These are phyloP conservation scores for Coilia nasus DNA, from an alignment of 2,797 vertebrate genomes.

Conservation along the genomic window DNA sequence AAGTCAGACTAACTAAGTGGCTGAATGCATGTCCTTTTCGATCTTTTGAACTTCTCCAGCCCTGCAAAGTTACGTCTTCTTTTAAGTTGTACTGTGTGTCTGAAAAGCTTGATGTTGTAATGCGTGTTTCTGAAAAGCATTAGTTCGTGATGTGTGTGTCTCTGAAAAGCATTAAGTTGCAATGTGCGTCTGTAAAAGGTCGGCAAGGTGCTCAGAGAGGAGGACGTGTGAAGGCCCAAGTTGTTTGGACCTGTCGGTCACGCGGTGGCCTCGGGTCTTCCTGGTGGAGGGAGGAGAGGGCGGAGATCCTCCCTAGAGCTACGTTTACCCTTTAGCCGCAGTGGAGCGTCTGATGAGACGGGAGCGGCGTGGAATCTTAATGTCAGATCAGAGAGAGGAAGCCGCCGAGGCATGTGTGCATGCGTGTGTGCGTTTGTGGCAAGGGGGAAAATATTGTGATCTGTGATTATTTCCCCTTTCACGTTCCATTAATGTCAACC, in stretches of 20 bases:
- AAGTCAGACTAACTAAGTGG: neutral
- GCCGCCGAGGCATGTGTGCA: neutral
- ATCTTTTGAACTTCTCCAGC: neutral
- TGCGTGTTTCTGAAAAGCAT: neutral
- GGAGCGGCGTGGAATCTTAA: conserved; percentile 66
- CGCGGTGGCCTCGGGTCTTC: conserved; percentile 48
- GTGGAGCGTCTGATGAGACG: conserved; percentile 51
- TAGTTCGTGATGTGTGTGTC: too few relatives aligned
- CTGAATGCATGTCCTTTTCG: neutral
- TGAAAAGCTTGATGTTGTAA: neutral
- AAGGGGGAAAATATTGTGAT: conserved; percentile 73
- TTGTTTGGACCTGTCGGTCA: conserved; percentile 48
- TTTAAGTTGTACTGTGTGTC: too few relatives aligned
- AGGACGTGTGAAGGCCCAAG: conserved; percentile 41
- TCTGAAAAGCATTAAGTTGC: too few relatives aligned
- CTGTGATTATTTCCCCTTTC: conserved; percentile 74
- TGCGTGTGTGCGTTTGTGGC: conserved; percentile 62
- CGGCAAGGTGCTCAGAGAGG: conserved; percentile 50
- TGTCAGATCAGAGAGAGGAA: conserved; percentile 64
- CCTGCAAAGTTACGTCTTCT: neutral
- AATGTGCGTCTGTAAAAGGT: conserved; percentile 44
- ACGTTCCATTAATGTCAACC: conserved; percentile 74
- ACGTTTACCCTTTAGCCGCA: conserved; percentile 73
- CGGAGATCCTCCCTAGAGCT: conserved; percentile 63
- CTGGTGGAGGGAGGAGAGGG: neutral